Conservation (phyloP, 1,140 invertebrate species). For the Brachionus angularis region DNA sequence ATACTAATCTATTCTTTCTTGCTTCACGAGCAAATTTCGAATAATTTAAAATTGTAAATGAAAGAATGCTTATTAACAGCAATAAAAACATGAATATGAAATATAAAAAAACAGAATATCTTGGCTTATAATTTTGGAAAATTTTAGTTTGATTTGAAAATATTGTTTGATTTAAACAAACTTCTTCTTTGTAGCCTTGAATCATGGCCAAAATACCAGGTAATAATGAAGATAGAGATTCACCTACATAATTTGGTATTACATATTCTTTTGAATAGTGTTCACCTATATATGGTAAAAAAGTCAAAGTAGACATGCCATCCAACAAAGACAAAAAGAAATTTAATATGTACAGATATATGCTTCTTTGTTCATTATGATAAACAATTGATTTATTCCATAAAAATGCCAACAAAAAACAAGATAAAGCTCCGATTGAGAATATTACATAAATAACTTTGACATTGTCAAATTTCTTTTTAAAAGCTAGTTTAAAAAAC, state of each 20-base stretch:
- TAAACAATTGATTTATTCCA: slow-evolving; percentile 67
- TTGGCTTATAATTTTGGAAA: neutral
- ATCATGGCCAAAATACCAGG: slow-evolving; percentile 75
- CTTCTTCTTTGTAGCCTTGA: slow-evolving; percentile 65
- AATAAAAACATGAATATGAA: slow-evolving; percentile 31
- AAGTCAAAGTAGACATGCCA: slow-evolving; percentile 36
- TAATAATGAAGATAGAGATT: slow-evolving; percentile 80
- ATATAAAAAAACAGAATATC: slow-evolving; percentile 30
- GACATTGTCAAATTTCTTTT: neutral
- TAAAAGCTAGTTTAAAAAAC: slow-evolving; percentile 58
- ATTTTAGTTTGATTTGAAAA: neutral
- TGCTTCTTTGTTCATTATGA: slow-evolving; percentile 14
- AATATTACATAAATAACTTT: slow-evolving; percentile 68
- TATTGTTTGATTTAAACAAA: too few species aligned
- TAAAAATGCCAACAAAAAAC: slow-evolving; percentile 69
- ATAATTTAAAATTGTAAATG: slow-evolving; percentile 29
- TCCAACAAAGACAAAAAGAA: slow-evolving; percentile 15
- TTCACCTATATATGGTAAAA: slow-evolving; percentile 36
- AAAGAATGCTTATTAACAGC: slow-evolving; percentile 2
- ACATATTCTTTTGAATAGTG: slow-evolving; percentile 49
- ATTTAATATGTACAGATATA: slow-evolving; percentile 23
- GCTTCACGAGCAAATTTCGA: slow-evolving; percentile 2
- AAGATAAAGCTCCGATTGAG: slow-evolving; percentile 64
- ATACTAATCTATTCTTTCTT: slow-evolving; percentile 18
- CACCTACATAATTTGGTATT: slow-evolving; percentile 66